phyloP scores from a whole-genome alignment of 1,140 invertebrate genomes.

The Matsumurasca onukii region DNA sequence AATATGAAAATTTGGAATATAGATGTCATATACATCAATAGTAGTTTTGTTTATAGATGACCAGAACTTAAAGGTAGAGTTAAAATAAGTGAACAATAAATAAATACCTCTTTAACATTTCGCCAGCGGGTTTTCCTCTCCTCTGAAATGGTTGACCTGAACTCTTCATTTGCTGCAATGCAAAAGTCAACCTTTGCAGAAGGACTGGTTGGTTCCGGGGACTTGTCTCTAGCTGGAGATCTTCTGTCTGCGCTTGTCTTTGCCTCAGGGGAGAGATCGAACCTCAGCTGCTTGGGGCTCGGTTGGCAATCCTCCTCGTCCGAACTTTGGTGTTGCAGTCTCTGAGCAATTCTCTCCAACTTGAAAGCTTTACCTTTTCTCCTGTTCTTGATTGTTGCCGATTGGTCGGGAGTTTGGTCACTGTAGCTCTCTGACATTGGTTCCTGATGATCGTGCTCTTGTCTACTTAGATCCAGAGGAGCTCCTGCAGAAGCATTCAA shows the following conservation, averaged over 20 bases:
- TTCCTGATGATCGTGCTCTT: constrained; percentile 28
- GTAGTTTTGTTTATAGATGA: too few species aligned
- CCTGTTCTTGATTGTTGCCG: constrained; percentile 59
- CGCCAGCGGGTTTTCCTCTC: constrained; percentile 19
- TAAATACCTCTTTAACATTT: constrained; percentile 41
- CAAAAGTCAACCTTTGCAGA: constrained; percentile 22
- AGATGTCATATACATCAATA: too few species aligned
- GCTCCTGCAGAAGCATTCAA: background rate
- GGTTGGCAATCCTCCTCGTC: constrained; percentile 47
- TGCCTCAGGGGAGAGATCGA: background rate
- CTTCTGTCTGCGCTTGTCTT: background rate
- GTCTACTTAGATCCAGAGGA: constrained; percentile 40
- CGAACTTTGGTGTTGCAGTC: constrained; percentile 43
- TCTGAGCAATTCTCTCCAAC: constrained; percentile 47
- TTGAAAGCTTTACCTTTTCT: constrained; percentile 80
- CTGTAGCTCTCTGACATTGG: background rate
- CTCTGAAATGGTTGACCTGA: constrained; percentile 1
- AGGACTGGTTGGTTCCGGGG: background rate
- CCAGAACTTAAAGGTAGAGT: too few species aligned
- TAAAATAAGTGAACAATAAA: too few species aligned
- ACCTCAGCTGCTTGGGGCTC: constrained; percentile 18
- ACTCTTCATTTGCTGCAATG: constrained; percentile 22
- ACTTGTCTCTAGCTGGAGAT: background rate
- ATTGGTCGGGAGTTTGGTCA: constrained; percentile 43
- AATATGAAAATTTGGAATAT: too few species aligned